These are phyloP conservation scores for Phodopus roborovskii DNA, from an alignment of 2,113 vertebrate genomes.

Conservation along the genomic window DNA sequence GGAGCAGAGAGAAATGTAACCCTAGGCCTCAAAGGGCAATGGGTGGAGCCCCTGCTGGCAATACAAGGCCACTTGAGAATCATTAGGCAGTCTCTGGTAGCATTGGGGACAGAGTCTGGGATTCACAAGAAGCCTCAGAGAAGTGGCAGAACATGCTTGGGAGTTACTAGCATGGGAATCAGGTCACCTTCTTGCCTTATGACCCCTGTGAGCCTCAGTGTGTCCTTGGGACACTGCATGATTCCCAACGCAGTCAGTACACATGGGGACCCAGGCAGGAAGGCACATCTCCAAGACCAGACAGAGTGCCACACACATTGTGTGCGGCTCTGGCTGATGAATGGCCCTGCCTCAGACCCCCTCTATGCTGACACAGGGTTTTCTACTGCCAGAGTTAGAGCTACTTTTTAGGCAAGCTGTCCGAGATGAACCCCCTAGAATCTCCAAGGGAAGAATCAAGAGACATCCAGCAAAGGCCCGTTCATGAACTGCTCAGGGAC, in stretches of 20 bases:
- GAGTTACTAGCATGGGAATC: not conserved
- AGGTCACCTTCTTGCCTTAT: not conserved
- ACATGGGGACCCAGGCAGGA: not conserved
- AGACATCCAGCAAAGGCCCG: too few relatives aligned
- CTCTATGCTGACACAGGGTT: not conserved
- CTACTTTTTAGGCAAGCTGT: not conserved
- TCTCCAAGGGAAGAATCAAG: fast-evolving
- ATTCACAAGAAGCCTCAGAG: not conserved
- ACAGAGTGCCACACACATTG: fast-evolving
- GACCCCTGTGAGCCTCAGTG: not conserved
- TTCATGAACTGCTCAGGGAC: fast-evolving
- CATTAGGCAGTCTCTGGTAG: not conserved
- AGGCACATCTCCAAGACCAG: fast-evolving
- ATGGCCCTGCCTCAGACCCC: not conserved
- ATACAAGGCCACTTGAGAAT: not conserved
- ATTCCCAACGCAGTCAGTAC: not conserved
- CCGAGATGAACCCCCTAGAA: not conserved
- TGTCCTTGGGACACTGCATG: fast-evolving
- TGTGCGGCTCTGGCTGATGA: not conserved
- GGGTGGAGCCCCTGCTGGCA: too few relatives aligned
- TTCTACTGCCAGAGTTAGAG: too few relatives aligned
- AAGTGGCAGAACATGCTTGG: fast-evolving
- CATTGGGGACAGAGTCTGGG: not conserved
- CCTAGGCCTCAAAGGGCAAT: not conserved
- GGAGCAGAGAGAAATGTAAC: not conserved